These are phyloP conservation scores for Drosophila percnosoma DNA, from an alignment of 2,888 invertebrate species.

Conservation along the genomic window DNA sequence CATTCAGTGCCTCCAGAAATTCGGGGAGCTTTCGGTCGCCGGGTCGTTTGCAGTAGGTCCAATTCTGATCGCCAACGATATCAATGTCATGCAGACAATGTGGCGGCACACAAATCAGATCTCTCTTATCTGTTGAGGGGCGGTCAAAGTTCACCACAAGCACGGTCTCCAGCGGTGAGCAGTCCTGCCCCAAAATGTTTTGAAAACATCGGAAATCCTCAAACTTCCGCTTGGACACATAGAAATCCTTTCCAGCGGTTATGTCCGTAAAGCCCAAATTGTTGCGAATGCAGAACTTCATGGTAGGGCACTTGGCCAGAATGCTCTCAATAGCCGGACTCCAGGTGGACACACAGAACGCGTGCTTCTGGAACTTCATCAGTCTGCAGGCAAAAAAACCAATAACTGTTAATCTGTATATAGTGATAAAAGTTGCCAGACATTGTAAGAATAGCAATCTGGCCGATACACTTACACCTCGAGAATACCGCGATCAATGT, in stretches of 20 bases:
- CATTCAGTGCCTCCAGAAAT: conserved; percentile 64
- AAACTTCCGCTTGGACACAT: conserved; percentile 76
- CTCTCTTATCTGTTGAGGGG: neutral
- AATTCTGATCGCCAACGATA: conserved; percentile 46
- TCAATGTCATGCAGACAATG: conserved; percentile 35
- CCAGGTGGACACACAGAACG: conserved; percentile 86
- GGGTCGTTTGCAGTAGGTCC: conserved; percentile 80
- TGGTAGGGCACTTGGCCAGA: conserved; percentile 87
- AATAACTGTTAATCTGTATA: neutral
- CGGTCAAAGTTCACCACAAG: conserved; percentile 81
- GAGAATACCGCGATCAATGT: conserved; percentile 76
- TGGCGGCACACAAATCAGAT: conserved; percentile 60
- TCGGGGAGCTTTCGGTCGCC: conserved; percentile 66
- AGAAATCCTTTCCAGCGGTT: conserved; percentile 84
- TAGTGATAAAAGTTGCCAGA: neutral
- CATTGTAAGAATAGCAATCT: neutral
- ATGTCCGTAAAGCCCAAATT: conserved; percentile 87
- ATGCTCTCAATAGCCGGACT: conserved; percentile 87
- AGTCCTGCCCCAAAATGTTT: conserved; percentile 70
- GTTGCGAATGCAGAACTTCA: conserved; percentile 88
- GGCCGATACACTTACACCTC: conserved; percentile 69
- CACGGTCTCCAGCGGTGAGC: conserved; percentile 78
- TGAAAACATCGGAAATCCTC: conserved; percentile 75
- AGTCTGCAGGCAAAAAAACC: conserved; percentile 52
- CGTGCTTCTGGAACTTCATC: conserved; percentile 74